Conservation (phyloP, 1,140 invertebrate species). For the Euwallacea similis region DNA sequence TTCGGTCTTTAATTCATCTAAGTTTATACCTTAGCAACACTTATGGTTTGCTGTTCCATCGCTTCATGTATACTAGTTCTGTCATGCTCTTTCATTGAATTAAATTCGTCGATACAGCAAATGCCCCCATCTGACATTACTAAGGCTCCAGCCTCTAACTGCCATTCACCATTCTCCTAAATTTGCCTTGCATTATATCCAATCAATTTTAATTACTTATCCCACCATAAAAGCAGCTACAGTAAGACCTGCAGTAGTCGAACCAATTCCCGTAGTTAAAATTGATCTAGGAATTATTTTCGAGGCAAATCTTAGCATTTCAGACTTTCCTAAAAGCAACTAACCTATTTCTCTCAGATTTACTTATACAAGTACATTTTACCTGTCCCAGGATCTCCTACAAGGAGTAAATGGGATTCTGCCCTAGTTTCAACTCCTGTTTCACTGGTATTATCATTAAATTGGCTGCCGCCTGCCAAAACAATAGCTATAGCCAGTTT, state of each 20-base stretch:
- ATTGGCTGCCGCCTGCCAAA: slow-evolving; percentile 64
- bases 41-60: slow-evolving; percentile 94
- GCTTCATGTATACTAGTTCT: slow-evolving; percentile 86
- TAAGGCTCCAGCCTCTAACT: slow-evolving; percentile 83
- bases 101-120: slow-evolving; percentile 93
- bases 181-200: not conserved
- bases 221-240: slow-evolving; percentile 78
- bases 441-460: slow-evolving; percentile 23
- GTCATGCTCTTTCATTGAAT: slow-evolving; percentile 77
- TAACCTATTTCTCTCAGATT: not conserved
- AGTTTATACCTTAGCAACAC: slow-evolving; percentile 72
- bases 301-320: slow-evolving; percentile 77
- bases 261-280: slow-evolving; percentile 83
- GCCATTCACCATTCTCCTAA: slow-evolving; percentile 81
- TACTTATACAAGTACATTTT: not conserved
- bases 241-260: slow-evolving; percentile 86
- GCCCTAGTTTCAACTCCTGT: slow-evolving; percentile 46
- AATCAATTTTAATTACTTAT: slow-evolving; percentile 20
- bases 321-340: slow-evolving; percentile 67
- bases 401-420: slow-evolving; percentile 76
- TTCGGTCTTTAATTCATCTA: slow-evolving; percentile 40
- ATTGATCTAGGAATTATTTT: slow-evolving; percentile 77
- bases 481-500: slow-evolving; percentile 81
- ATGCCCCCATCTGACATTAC: slow-evolving; percentile 85
- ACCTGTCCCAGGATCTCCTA: slow-evolving; percentile 89